Evolutionary conservation across 2,888 invertebrate genomes (phyloP).

Genomic region (Ischnura elegans): DNA sequence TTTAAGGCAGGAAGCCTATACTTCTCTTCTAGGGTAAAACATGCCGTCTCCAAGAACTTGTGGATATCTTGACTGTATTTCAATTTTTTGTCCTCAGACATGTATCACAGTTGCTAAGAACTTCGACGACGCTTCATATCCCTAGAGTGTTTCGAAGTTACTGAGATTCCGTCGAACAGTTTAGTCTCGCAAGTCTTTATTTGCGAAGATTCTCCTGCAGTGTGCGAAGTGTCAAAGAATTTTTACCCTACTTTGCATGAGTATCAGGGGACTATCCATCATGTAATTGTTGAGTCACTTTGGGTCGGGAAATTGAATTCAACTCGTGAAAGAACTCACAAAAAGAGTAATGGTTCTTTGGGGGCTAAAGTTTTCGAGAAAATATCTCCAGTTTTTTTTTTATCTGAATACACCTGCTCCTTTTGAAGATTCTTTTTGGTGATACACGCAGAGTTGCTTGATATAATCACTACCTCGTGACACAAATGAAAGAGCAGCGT

Average conservation of each 20-base stretch:
- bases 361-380: not conserved
- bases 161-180: not conserved
- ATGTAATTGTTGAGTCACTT: not conserved
- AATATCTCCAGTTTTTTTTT: not conserved
- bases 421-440: too few relatives aligned
- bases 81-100: not conserved
- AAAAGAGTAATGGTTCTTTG: not conserved
- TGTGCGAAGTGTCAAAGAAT: not conserved
- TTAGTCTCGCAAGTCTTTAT: not conserved
- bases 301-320: not conserved
- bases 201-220: not conserved
- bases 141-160: not conserved
- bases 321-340: not conserved
- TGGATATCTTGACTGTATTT: not conserved
- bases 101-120: not conserved
- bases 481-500: too few relatives aligned
- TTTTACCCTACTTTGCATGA: not conserved
- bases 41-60: not conserved
- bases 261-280: not conserved
- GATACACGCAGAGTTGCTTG: too few relatives aligned
- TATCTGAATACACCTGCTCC: too few relatives aligned
- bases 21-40: not conserved
- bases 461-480: too few relatives aligned
- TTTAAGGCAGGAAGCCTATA: not conserved
- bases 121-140: not conserved